Percentiles rank a stretch among this genome's conserved stretches.
phyloP scores from a whole-genome alignment of 2,888 invertebrate species.

The Iphiclides podalirius region DNA sequence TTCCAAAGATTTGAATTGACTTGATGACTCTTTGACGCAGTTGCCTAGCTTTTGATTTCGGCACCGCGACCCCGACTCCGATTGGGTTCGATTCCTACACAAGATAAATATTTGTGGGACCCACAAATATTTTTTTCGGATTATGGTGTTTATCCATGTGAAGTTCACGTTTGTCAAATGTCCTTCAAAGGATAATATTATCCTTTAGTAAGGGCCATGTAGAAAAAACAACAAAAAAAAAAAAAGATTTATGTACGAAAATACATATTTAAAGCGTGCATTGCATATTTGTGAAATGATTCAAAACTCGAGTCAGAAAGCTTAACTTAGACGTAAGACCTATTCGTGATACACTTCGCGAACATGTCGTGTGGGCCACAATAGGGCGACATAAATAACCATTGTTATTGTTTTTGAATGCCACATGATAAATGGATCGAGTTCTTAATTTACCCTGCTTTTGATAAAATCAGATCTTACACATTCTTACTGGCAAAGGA shows the following conservation, averaged over 20 bases:
- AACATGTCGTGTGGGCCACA: conserved; percentile 60
- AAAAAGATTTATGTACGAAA: background rate
- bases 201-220: too few species aligned
- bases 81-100: too few species aligned
- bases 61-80: too few species aligned
- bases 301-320: conserved; percentile 20
- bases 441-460: conserved; percentile 48
- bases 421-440: conserved; percentile 60
- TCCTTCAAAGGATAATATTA: too few species aligned
- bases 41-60: too few species aligned
- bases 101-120: too few species aligned
- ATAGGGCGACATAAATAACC: conserved; percentile 59
- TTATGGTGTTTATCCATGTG: too few species aligned
- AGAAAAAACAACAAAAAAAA: too few species aligned
- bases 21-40: too few species aligned
- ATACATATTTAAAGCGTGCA: background rate
- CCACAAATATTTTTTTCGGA: too few species aligned
- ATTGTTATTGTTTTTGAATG: conserved; percentile 58
- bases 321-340: conserved; percentile 45
- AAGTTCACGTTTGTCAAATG: too few species aligned
- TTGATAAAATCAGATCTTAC: conserved; percentile 48
- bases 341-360: conserved; percentile 55
- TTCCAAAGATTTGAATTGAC: too few species aligned
- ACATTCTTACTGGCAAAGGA: conserved; percentile 35
- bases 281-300: background rate